phyloP scores from a whole-genome alignment of 2,113 vertebrate genomes.

The Aegotheles bennettii region DNA sequence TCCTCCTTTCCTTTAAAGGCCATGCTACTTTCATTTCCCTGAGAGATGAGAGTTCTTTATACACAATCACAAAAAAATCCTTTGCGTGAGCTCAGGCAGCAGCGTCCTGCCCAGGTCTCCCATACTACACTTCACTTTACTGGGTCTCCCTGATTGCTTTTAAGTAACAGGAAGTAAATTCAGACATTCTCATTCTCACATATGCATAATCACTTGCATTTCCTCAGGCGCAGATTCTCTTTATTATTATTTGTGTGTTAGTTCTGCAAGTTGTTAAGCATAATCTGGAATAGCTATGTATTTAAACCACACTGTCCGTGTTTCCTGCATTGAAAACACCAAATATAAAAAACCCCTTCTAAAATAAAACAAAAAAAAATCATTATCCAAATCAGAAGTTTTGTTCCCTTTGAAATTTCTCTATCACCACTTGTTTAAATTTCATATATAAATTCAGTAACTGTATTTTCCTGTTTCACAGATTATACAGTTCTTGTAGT shows the following conservation, averaged over 20 bases:
- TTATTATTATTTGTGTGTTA: neutral
- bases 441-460: neutral
- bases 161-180: neutral
- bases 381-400: neutral
- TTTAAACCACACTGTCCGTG: neutral
- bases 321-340: neutral
- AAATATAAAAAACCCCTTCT: neutral
- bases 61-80: neutral
- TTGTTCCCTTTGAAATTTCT: neutral
- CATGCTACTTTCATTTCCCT: neutral
- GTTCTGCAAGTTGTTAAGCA: neutral
- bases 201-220: neutral
- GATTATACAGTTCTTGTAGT: neutral
- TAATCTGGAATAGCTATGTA: neutral
- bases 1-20: neutral
- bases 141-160: neutral
- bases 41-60: neutral
- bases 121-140: neutral
- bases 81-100: neutral
- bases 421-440: neutral
- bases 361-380: neutral
- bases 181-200: neutral
- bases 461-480: neutral
- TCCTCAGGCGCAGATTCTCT: neutral
- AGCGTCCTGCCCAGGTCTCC: neutral